Percentiles rank a stretch among this genome's conserved stretches.
Conservation (phyloP, 2,888 invertebrate genomes). For the Bugulina stolonifera region DNA sequence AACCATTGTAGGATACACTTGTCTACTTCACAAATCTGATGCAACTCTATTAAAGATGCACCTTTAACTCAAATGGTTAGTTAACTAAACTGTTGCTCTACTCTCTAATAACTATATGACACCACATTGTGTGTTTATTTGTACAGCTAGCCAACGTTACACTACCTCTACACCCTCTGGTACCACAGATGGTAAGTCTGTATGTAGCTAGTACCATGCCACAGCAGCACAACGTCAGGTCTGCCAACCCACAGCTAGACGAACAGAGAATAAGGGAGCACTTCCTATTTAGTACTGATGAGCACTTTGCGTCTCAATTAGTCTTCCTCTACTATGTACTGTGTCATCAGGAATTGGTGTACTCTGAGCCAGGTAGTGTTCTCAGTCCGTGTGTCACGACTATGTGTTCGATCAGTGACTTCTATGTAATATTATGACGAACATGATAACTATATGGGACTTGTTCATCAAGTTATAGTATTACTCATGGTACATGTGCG, state of each 20-base stretch:
- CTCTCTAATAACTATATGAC: too few relatives aligned
- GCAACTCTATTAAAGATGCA: too few relatives aligned
- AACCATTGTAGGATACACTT: too few relatives aligned
- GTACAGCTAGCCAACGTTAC: neutral
- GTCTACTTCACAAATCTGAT: too few relatives aligned
- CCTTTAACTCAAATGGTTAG: too few relatives aligned
- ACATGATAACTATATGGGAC: too few relatives aligned
- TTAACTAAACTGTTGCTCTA: too few relatives aligned
- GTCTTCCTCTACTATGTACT: conserved; percentile 84
- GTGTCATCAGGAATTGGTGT: conserved; percentile 59
- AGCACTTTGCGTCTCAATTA: conserved; percentile 71
- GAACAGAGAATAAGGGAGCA: conserved; percentile 15
- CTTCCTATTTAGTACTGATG: neutral
- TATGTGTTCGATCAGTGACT: too few relatives aligned
- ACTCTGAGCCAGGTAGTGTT: neutral
- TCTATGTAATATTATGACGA: too few relatives aligned
- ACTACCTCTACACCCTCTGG: conserved; percentile 16
- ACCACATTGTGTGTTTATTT: too few relatives aligned
- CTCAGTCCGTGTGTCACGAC: neutral
- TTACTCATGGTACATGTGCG: too few relatives aligned
- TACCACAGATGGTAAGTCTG: conserved; percentile 3
- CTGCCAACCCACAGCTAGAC: conserved; percentile 23
- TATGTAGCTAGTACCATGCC: conserved; percentile 1
- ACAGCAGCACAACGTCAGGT: conserved; percentile 13
- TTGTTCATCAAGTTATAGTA: too few relatives aligned